Evolutionary conservation across 2,888 invertebrate genomes (phyloP).

Genomic region (Apodemia duryi): DNA sequence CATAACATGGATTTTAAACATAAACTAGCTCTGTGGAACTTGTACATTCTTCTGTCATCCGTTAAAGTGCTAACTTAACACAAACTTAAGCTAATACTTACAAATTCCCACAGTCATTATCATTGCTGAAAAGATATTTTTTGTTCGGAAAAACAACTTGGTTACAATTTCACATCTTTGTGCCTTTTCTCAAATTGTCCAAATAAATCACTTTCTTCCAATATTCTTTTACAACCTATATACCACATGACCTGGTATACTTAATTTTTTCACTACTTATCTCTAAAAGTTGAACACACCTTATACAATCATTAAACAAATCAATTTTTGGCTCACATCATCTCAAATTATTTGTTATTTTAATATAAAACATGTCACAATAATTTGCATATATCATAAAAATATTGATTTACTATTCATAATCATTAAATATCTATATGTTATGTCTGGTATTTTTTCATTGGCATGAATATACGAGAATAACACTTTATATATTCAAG

Average conservation of each 20-base stretch:
- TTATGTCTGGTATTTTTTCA: slow-evolving; percentile 35
- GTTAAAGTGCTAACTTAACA: background rate
- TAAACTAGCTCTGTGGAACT: background rate
- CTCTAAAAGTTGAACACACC: slow-evolving; percentile 69
- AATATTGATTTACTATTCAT: slow-evolving; percentile 25
- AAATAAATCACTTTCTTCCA: too few relatives aligned
- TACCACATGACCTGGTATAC: background rate
- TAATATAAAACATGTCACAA: slow-evolving; percentile 34
- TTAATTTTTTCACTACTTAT: slow-evolving; percentile 55
- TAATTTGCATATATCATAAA: slow-evolving; percentile 41
- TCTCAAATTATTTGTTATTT: slow-evolving; percentile 11
- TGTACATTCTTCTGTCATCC: background rate
- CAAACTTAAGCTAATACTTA: background rate
- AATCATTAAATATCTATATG: slow-evolving; percentile 28
- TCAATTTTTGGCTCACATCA: slow-evolving; percentile 62
- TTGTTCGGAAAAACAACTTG: background rate
- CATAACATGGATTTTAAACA: background rate
- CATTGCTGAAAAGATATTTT: background rate
- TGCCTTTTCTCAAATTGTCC: too few relatives aligned
- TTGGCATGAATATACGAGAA: slow-evolving; percentile 42
- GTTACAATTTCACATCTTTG: background rate
- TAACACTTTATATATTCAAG: slow-evolving; percentile 21
- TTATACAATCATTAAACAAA: slow-evolving; percentile 48
- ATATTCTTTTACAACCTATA: background rate
- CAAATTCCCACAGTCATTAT: background rate